phyloP scores from a whole-genome alignment of 2,888 invertebrate species.

The Chrysotoxum bicinctum region DNA sequence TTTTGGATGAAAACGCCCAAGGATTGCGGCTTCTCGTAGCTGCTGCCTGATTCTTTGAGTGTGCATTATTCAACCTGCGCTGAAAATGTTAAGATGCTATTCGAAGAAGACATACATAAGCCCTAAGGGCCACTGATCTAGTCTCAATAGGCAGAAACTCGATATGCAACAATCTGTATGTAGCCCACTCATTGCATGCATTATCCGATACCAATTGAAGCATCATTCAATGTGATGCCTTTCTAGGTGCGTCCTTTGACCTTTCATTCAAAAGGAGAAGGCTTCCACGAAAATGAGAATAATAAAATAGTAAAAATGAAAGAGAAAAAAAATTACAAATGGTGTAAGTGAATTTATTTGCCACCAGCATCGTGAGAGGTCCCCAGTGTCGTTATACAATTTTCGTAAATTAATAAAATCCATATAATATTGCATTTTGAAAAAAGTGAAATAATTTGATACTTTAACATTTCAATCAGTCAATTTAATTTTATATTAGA shows the following conservation, averaged over 20 bases:
- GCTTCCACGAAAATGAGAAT: background rate
- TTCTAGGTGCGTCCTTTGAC: constrained; percentile 46
- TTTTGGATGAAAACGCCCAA: constrained; percentile 28
- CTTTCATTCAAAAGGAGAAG: constrained; percentile 45
- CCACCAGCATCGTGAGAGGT: background rate
- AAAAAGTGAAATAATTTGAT: background rate
- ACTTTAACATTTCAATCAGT: no score
- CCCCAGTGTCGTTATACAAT: background rate
- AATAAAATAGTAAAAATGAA: constrained; percentile 17
- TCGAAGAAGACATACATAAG: constrained; percentile 1
- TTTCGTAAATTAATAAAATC: background rate
- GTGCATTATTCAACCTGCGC: constrained; percentile 4
- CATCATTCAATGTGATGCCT: constrained; percentile 29
- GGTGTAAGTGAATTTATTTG: constrained; percentile 31
- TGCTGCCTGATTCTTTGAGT: constrained; percentile 22
- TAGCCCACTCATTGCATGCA: constrained; percentile 43
- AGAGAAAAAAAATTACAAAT: background rate
- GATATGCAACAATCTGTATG: constrained; percentile 30
- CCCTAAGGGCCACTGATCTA: constrained; percentile 19
- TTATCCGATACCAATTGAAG: constrained; percentile 44
- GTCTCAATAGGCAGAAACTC: constrained; percentile 21
- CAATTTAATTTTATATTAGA: no score
- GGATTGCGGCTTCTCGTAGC: constrained; percentile 20
- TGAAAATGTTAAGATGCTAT: constrained; percentile 4
- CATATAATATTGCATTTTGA: background rate